phyloP scores from a whole-genome alignment of 2,113 vertebrate genomes.

The Taxidea taxus region DNA sequence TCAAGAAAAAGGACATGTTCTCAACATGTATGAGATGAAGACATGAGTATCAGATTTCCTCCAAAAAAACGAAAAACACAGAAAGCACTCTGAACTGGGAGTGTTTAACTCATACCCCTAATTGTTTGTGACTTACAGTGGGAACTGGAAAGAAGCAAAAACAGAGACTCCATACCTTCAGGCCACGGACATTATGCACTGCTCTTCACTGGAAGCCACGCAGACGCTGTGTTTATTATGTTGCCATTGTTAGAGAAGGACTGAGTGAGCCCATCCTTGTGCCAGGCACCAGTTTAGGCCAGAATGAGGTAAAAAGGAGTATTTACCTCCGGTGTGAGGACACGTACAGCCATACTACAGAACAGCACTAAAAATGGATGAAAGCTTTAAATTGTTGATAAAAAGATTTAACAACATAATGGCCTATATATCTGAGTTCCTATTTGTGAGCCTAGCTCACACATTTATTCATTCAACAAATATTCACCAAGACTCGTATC shows the following conservation, averaged over 20 bases:
- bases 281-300: neutral
- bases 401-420: neutral
- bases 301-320: neutral
- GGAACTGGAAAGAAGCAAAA: neutral
- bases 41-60: neutral
- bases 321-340: too few species aligned
- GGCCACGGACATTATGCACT: neutral
- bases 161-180: neutral
- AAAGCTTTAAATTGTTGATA: neutral
- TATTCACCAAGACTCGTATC: accelerated
- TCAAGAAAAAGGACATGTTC: neutral
- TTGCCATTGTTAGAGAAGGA: neutral
- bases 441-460: neutral
- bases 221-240: accelerated
- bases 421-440: neutral
- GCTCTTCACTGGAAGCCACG: neutral
- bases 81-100: neutral
- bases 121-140: neutral
- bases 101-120: accelerated
- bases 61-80: neutral
- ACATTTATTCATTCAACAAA: neutral
- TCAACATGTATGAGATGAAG: neutral
- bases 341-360: neutral
- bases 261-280: neutral
- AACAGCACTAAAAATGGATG: neutral